Evolutionary conservation across 2,797 vertebrate genomes (phyloP).

Genomic region (Corythornis leucogaster): DNA sequence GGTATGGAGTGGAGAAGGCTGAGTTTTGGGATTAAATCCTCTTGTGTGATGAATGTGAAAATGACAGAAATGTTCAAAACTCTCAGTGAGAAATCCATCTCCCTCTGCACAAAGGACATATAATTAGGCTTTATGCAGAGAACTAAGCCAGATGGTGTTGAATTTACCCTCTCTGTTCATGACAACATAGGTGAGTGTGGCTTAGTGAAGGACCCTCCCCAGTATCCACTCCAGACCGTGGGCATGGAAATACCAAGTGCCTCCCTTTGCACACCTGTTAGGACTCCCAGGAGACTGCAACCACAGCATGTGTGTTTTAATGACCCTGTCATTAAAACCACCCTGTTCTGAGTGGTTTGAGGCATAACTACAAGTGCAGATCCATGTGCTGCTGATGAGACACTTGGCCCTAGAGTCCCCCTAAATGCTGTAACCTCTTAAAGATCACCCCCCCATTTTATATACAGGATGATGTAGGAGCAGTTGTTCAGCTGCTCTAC

Average conservation of each 20-base stretch:
- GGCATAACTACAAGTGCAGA: background rate
- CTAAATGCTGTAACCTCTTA: background rate
- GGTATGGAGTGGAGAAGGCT: background rate
- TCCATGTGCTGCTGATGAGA: background rate
- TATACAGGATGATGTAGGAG: background rate
- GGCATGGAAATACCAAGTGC: background rate
- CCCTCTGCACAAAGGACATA: background rate
- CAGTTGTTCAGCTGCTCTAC: background rate
- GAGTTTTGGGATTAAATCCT: background rate
- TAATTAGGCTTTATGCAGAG: background rate
- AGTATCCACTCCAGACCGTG: background rate
- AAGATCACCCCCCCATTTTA: background rate
- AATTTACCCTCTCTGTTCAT: background rate
- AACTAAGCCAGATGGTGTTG: background rate
- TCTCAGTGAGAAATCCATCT: background rate
- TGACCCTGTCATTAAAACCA: background rate
- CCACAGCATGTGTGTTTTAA: background rate
- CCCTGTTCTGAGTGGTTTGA: background rate
- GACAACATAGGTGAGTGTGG: background rate
- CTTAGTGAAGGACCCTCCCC: background rate
- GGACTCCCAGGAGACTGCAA: background rate
- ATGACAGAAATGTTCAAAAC: background rate
- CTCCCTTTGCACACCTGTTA: background rate
- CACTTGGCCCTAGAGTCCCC: background rate
- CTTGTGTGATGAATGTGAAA: background rate